phyloP scores from a whole-genome alignment of 2,797 vertebrate genomes.

The Kryptopterus vitreolus region DNA sequence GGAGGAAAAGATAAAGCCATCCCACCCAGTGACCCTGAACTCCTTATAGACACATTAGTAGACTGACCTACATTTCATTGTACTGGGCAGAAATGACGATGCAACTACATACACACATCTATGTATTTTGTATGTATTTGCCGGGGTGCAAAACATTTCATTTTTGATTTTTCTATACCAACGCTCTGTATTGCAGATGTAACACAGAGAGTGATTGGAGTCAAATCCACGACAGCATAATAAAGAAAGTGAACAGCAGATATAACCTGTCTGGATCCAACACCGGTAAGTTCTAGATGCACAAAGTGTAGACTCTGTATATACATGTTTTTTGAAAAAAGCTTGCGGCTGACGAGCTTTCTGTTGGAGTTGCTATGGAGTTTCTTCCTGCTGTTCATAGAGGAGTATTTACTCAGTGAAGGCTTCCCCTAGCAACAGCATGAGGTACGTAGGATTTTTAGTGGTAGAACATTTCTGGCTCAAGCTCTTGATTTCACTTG shows the following conservation, averaged over 20 bases:
- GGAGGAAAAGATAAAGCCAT: constrained; percentile 8
- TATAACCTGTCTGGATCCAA: constrained; percentile 97
- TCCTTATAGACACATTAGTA: constrained; percentile 45
- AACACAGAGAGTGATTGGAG: constrained; percentile 98
- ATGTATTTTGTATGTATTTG: constrained; percentile 14
- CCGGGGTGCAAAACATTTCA: constrained; percentile 8
- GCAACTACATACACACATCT: background rate
- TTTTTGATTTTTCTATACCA: background rate
- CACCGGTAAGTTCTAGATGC: constrained; percentile 78
- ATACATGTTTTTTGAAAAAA: background rate
- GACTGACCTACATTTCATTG: constrained; percentile 63
- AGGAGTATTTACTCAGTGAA: background rate
- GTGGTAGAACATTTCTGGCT: constrained; percentile 4
- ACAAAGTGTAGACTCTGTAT: background rate
- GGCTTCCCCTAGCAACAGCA: constrained; percentile 13
- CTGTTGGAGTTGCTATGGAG: constrained; percentile 13
- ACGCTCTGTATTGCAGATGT: constrained; percentile 74
- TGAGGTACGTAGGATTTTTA: constrained; percentile 17
- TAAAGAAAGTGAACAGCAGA: constrained; percentile 92
- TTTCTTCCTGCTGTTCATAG: background rate
- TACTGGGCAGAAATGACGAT: constrained; percentile 43
- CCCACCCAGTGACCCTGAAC: constrained; percentile 21
- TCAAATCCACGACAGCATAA: constrained; percentile 98
- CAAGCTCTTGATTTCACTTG: constrained; percentile 12
- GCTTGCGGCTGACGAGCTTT: background rate